phyloP scores from a whole-genome alignment of 2,113 vertebrate species.

The Aix galericulata region DNA sequence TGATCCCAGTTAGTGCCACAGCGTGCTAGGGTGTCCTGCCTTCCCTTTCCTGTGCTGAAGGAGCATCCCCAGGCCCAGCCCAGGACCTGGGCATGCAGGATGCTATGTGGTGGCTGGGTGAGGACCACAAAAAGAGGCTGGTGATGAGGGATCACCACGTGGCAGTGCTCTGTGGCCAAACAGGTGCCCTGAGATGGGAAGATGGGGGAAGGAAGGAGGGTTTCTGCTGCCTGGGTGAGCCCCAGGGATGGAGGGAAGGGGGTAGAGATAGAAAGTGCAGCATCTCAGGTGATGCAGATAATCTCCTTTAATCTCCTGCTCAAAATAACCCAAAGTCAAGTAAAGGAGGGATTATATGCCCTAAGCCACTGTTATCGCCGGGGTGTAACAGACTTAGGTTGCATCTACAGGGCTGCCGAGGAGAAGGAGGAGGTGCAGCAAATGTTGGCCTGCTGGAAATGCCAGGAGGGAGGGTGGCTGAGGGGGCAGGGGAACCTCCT shows the following conservation, averaged over 20 bases:
- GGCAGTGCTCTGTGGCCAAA: not conserved
- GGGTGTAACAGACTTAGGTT: slow-evolving; percentile 48
- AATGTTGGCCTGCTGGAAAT: not conserved
- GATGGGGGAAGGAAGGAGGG: not conserved
- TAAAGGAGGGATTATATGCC: slow-evolving; percentile 77
- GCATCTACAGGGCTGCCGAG: not conserved
- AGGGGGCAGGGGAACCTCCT: not conserved
- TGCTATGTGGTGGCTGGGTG: not conserved
- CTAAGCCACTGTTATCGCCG: slow-evolving; percentile 49
- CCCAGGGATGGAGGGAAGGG: not conserved
- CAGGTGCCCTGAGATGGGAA: not conserved
- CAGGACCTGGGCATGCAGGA: not conserved
- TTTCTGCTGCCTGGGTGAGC: not conserved
- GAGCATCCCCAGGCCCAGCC: not conserved
- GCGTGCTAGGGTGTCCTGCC: not conserved
- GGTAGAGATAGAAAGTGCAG: slow-evolving; percentile 22
- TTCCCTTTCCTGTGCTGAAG: not conserved
- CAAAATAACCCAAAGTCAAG: slow-evolving; percentile 81
- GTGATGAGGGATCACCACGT: not conserved
- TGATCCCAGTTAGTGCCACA: not conserved
- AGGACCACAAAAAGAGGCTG: not conserved
- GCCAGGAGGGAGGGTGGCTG: not conserved
- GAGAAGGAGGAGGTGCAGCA: not conserved
- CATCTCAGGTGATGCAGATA: slow-evolving; percentile 61
- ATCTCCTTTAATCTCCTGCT: slow-evolving; percentile 81